A percentile compares a stretch with the other conserved stretches of the same genome.
Conservation (phyloP, 2,888 invertebrate genomes). For the Apodemia zela region DNA sequence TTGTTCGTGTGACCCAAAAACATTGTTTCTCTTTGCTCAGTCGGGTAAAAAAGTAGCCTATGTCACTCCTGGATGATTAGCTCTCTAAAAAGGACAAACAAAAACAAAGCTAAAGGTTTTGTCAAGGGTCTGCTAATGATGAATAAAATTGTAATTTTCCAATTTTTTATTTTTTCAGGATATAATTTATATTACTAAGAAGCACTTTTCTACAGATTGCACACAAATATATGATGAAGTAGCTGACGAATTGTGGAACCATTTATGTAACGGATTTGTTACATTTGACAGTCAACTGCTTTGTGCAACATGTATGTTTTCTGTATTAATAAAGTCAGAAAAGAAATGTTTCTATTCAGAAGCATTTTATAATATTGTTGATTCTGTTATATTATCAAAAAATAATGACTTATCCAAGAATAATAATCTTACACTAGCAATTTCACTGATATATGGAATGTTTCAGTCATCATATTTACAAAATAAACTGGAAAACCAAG, state of each 20-base stretch:
- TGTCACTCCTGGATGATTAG: no score
- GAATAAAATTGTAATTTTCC: conserved; percentile 78
- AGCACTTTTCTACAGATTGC: conserved; percentile 28
- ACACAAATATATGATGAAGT: conserved; percentile 41
- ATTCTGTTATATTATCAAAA: conserved; percentile 39
- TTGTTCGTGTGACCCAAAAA: no score
- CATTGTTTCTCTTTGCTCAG: no score
- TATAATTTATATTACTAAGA: conserved; percentile 45
- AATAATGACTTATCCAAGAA: conserved; percentile 32
- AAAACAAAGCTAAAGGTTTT: conserved; percentile 46
- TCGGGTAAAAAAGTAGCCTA: no score
- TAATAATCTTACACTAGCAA: conserved; percentile 38
- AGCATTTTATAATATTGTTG: conserved; percentile 41
- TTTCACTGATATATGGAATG: conserved; percentile 67
- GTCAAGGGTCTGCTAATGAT: conserved; percentile 92
- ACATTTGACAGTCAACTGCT: conserved; percentile 65
- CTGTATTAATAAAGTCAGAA: conserved; percentile 44
- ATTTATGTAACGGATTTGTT: conserved; percentile 46
- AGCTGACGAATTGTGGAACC: conserved; percentile 48
- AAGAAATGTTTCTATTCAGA: conserved; percentile 45
- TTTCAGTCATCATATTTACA: conserved; percentile 61
- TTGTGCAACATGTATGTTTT: conserved; percentile 63
- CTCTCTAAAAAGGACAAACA: no score
- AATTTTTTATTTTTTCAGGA: conserved; percentile 47
- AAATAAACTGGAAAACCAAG: conserved; percentile 32